phyloP scores from a whole-genome alignment of 2,797 vertebrate species.

The Denticeps clupeoides region DNA sequence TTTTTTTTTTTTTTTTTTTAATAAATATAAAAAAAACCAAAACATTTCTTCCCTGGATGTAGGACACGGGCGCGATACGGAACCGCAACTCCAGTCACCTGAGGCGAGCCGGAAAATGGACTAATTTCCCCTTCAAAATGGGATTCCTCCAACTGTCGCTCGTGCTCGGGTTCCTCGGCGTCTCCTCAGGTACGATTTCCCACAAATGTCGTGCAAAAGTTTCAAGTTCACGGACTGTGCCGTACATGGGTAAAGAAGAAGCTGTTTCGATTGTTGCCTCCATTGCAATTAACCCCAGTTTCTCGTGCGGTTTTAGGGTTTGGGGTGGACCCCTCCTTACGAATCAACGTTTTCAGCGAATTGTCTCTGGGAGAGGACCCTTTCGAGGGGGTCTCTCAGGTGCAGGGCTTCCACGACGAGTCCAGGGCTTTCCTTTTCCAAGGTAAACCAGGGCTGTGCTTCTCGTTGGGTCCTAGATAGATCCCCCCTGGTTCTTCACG shows the following conservation, averaged over 20 bases:
- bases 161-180: constrained; percentile 49
- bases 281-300: no score
- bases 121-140: constrained; percentile 58
- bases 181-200: constrained; percentile 54
- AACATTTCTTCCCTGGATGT: no score
- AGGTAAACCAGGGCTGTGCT: constrained; percentile 62
- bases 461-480: not conserved
- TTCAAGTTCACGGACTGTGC: no score
- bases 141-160: constrained; percentile 60
- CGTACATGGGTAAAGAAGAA: no score
- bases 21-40: no score
- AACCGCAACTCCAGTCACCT: no score
- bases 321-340: constrained; percentile 87
- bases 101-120: constrained; percentile 61
- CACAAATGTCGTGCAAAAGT: not conserved
- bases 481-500: no score
- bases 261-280: no score
- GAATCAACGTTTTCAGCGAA: constrained; percentile 82
- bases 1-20: no score
- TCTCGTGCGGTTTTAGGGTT: constrained; percentile 73
- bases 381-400: constrained; percentile 80
- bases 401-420: constrained; percentile 89
- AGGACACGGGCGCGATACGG: no score
- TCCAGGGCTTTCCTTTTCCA: constrained; percentile 91
- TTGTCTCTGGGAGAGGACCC: constrained; percentile 71